Evolutionary conservation across 2,888 invertebrate species (phyloP).

Genomic region (Phanerotoma sp.): DNA sequence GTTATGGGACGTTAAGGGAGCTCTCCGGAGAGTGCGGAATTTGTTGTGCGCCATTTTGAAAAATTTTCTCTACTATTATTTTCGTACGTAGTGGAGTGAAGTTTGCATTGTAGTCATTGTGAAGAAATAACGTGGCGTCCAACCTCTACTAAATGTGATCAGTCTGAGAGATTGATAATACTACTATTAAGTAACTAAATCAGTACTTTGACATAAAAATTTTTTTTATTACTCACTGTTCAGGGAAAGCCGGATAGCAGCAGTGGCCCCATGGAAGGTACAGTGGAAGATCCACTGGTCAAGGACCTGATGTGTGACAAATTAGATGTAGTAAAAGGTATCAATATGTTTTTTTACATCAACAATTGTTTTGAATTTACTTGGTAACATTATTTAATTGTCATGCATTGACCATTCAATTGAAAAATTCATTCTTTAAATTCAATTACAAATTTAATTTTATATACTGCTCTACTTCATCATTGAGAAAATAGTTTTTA

Average conservation of each 20-base stretch:
- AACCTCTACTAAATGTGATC: neutral
- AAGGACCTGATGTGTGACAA: constrained; percentile 51
- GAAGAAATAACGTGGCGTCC: neutral
- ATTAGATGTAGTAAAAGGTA: constrained; percentile 49
- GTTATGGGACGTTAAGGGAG: constrained; percentile 34
- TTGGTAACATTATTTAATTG: constrained; percentile 1
- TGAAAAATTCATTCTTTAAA: no score
- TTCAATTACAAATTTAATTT: no score
- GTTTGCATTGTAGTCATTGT: neutral
- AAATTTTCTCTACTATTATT: constrained; percentile 45
- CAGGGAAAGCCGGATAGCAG: constrained; percentile 38
- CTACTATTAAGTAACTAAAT: constrained; percentile 11
- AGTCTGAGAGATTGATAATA: constrained; percentile 15
- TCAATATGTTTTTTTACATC: neutral
- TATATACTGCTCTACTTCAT: no score
- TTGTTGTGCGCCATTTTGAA: constrained; percentile 54
- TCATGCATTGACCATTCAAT: no score
- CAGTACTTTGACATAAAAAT: neutral
- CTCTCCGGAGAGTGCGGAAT: constrained; percentile 27
- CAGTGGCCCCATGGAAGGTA: constrained; percentile 55
- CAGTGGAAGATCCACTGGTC: constrained; percentile 53
- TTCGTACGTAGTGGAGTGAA: constrained; percentile 31
- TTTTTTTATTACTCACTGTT: neutral
- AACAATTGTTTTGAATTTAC: neutral
- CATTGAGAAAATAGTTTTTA: no score